Percentiles rank a stretch among this genome's conserved stretches.
Evolutionary conservation across 2,113 vertebrate genomes (phyloP).

Genomic region (Sylvia atricapilla): DNA sequence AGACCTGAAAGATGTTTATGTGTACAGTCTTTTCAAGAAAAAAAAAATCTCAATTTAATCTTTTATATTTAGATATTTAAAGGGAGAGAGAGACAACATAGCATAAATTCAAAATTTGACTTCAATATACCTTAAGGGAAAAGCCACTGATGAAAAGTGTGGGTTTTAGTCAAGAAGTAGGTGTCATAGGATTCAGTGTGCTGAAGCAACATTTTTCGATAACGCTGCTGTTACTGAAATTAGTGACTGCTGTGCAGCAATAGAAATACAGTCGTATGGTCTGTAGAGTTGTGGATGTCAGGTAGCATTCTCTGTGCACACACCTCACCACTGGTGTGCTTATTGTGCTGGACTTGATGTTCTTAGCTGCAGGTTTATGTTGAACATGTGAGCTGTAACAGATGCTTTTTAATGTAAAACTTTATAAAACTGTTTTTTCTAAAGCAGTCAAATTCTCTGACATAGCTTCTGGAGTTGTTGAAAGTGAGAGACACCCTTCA

Average conservation of each 20-base stretch:
- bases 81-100: neutral
- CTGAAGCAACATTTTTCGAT: neutral
- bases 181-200: neutral
- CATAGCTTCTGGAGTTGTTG: neutral
- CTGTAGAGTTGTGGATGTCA: neutral
- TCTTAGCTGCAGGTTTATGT: neutral
- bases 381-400: neutral
- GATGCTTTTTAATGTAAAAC: neutral
- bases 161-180: neutral
- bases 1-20: neutral
- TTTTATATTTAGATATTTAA: neutral
- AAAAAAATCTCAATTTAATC: neutral
- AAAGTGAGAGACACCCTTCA: neutral
- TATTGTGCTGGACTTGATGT: neutral
- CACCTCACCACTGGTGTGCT: neutral
- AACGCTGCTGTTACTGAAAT: neutral
- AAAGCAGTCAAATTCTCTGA: neutral
- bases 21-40: neutral
- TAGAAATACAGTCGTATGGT: neutral
- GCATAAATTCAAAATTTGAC: neutral
- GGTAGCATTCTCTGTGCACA: neutral
- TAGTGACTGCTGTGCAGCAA: neutral
- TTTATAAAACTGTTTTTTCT: neutral
- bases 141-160: neutral
- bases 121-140: neutral